Base-by-base conservation (phyloP, 2,113 vertebrate genomes). In the Panthera uncia region DNA sequence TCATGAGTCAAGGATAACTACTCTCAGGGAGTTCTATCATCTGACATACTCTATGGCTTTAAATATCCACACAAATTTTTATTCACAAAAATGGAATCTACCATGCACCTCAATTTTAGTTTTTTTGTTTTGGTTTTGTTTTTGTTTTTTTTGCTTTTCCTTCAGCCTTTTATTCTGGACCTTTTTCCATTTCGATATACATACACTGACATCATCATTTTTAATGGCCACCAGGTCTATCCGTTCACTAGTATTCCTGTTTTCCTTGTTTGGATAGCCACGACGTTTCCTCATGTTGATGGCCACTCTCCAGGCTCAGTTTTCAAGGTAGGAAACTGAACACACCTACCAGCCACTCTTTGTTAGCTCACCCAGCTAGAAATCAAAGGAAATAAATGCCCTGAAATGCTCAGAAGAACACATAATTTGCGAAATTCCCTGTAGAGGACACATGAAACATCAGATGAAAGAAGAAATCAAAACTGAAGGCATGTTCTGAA, bases 201-300 rank as follows among this genome's bases (percentile, higher is more conserved):
- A 21, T 5, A 2, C 25, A 38, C 4, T 4, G 10, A 18, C 3
- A 15, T 6, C 52, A 27, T 33, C 65, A 6, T 71, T 61, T 50
- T 11, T 48, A 45, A 63, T 4, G 13, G 38, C 33, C 25, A 15
- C 7, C 5, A 4, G 10, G 15, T 45, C 4, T n/a, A 12, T 45
- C 0, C 9, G 21, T 12, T 57, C 1, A 5, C 11, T 1, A 31
- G 5, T 0, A 1, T 4, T 8, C 29, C 74, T 29, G 18, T 45
- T 45, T 45, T 45, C 45, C 45, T 45, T 3, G 25, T 38, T 16
- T 38, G 31, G 29, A 21, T 41, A 4, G 5, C 50, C 48, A 36
- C 0, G 7, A 27, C 2, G 3, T 8, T 68, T 33, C 19, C 15
- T 16, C 13, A 15, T 27, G 74, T 36, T 10, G 0, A 19, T 1